Evolutionary conservation across 2,888 invertebrate species (phyloP).

Genomic region (Metellina segmentata): DNA sequence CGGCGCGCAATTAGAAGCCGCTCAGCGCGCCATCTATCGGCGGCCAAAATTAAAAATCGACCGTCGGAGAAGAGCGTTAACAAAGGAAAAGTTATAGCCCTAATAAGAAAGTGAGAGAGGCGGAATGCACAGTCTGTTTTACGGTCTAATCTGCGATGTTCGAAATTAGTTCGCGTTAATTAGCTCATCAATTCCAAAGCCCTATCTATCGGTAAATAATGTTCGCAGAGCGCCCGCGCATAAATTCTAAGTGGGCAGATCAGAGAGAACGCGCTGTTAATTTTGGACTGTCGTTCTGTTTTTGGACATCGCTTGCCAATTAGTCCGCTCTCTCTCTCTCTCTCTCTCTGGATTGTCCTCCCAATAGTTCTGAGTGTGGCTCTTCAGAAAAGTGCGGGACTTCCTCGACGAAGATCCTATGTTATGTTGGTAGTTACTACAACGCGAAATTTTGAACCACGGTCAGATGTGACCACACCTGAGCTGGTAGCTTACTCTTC

Average conservation of each 20-base stretch:
- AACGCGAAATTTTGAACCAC: no score
- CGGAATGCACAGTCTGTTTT: slow-evolving; percentile 46
- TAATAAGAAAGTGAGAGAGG: slow-evolving; percentile 52
- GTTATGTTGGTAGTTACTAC: no score
- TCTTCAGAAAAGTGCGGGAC: no score
- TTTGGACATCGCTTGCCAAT: no score
- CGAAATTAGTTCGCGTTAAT: slow-evolving; percentile 65
- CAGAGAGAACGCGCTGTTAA: neutral
- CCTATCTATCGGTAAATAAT: slow-evolving; percentile 41
- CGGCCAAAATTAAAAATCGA: slow-evolving; percentile 58
- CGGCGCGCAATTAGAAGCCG: slow-evolving; percentile 44
- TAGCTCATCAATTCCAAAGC: slow-evolving; percentile 56
- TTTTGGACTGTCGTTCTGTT: neutral
- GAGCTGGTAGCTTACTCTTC: no score
- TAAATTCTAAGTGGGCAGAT: no score
- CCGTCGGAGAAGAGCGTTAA: neutral
- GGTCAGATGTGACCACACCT: no score
- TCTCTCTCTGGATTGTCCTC: no score
- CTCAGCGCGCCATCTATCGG: slow-evolving; percentile 27
- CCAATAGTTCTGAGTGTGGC: no score
- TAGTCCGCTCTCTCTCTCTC: no score
- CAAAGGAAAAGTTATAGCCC: slow-evolving; percentile 60
- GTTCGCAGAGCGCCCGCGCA: neutral
- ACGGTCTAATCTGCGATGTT: slow-evolving; percentile 48
- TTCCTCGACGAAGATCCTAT: no score